Evolutionary conservation across 2,888 invertebrate species (phyloP), one percentile per base, ranked within the genome.

Genomic region (Venusia cambrica): DNA sequence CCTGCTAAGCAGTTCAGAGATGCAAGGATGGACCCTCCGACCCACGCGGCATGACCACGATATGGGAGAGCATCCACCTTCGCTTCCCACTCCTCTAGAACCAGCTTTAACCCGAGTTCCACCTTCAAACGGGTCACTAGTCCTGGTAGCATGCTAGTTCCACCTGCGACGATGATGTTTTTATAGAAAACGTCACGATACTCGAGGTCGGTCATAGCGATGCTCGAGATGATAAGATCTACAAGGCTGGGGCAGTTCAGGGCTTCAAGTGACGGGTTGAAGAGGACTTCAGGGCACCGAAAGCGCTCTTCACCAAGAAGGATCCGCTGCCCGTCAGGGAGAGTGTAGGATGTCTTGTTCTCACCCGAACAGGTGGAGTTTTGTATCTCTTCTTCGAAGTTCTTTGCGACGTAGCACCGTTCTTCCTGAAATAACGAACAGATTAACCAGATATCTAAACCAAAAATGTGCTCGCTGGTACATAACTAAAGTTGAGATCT

Each of bases 11-110:
- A 94, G 72, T 94, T 93, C 60, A 97, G 87, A 3, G 97, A 96
- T 34, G 97, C 97, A 71, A 98, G 84, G 80, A 98, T 96, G 67
- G 97, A 97, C 34, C 97, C 97, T 68, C 98, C 98, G 85, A 95
- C 94, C 97, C 97, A 98, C 52, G 96, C 95, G 58, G 96, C 96
- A 88, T 95, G 95, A 70, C 97, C 95, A 73, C 97, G 92, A 84
- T 95, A 95, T 38, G 95, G 93, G 53, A 95, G 93, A 39, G 96
- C 95, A 72, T 96, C 76, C 2, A 81, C 54, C 0, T 45, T 93
- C 73, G 93, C 93, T 79, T 92, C 93, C 6, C 74, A 93, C 91
- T 78, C 92, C 92, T 78, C 53, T 43, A 6, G 57, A 10, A 48
- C 47, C 1, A 62, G 25, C 9, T 47, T 92, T 90, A 69, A 92